Percentiles rank a stretch among this genome's conserved stretches.
phyloP scores from a whole-genome alignment of 2,113 vertebrate species.

The Alligator sinensis region DNA sequence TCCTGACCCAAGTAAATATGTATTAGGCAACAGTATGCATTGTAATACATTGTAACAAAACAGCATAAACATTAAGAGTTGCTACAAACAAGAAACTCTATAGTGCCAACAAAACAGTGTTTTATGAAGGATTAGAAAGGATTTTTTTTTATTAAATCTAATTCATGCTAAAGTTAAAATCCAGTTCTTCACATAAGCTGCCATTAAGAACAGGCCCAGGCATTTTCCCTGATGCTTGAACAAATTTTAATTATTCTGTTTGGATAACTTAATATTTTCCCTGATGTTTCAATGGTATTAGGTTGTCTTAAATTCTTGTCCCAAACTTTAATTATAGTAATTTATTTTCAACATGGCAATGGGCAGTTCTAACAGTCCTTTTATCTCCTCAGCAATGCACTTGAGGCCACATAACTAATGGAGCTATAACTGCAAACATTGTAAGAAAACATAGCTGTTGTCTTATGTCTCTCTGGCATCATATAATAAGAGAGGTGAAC shows the following conservation, averaged over 20 bases:
- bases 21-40: background rate
- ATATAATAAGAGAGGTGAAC: background rate
- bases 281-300: background rate
- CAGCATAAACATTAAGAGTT: background rate
- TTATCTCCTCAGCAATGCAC: background rate
- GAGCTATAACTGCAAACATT: background rate
- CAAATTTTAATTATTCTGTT: background rate
- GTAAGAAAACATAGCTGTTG: background rate
- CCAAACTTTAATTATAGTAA: background rate
- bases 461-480: background rate
- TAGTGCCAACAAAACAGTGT: background rate
- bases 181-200: background rate
- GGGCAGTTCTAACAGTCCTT: background rate
- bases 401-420: accelerated
- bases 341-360: accelerated
- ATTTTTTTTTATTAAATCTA: background rate
- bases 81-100: background rate
- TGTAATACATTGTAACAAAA: background rate
- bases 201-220: background rate
- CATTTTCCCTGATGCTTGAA: background rate
- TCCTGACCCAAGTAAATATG: background rate
- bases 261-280: background rate
- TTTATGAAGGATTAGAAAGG: background rate
- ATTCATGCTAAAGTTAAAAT: background rate
- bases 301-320: background rate